Base-by-base conservation (phyloP, 1,140 invertebrate genomes). In the Pseudomyrmex cubaensis region DNA sequence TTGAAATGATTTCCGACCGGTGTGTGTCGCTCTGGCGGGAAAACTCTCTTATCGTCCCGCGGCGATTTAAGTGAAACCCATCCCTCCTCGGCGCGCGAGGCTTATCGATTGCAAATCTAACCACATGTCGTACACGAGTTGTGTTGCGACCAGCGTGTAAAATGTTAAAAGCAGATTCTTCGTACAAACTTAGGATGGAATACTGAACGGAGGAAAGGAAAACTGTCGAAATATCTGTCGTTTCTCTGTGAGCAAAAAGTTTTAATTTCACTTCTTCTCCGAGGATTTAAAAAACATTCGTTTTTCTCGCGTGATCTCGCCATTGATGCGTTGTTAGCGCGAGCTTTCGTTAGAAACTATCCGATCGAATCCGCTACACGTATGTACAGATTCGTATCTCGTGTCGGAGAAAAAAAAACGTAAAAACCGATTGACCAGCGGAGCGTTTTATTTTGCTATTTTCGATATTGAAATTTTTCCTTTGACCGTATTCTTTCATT, bases 261-360 rank as follows among this genome's bases (percentile, higher is more conserved):
- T 88, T 83, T 85, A 88, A 88, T 88, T 88, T 0, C 20, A 20
- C 20, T 20, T 20, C 20, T 20, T 20, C 20, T 20, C 20, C 20
- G 20, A 20, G 20, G 20, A 20, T 20, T 20, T 20, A 20, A 20
- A 20, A 20, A 20, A 20, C 20, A 20, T 20, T 20, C 20, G 20
- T 20, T 20, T 20, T 20, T 20, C 20, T 20, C 83, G 77, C 50
- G 86, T 83, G 85, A 88, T 88, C 77, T 84, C 61, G 63, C 17
- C 56, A 44, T 54, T 56, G 82, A 78, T 57, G 46, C 66, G 50
- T 15, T 46, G 57, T 82, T 86, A 63, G 82, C 9, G 82, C 44
- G 67, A 67, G 63, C 22, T 67, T 70, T 73, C 48, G 74, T 69
- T 57, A 61, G 73, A 87, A 87, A 84, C 86, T 87, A 78, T 69